phyloP scores from a whole-genome alignment of 2,113 vertebrate species.

The Lophius piscatorius region DNA sequence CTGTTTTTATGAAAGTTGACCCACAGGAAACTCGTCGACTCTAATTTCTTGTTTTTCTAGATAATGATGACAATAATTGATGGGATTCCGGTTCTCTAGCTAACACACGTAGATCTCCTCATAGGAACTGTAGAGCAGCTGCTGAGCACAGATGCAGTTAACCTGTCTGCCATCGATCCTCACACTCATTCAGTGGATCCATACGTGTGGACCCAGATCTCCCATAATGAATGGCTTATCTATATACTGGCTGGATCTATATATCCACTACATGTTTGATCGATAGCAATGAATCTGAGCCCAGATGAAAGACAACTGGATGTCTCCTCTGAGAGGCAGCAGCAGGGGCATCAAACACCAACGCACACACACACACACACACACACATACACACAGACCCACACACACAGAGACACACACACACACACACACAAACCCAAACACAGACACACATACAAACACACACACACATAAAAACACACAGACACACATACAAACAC shows the following conservation, averaged over 20 bases:
- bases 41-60: too few relatives aligned
- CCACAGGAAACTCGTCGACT: too few relatives aligned
- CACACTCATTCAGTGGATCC: constrained; percentile 48
- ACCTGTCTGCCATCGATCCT: constrained; percentile 51
- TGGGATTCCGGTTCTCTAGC: too few relatives aligned
- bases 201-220: constrained; percentile 46
- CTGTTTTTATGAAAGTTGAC: too few relatives aligned
- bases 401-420: not conserved
- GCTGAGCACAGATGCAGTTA: constrained; percentile 50
- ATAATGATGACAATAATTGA: too few relatives aligned
- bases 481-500: too few relatives aligned
- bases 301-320: constrained; percentile 59
- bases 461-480: too few relatives aligned
- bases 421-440: too few relatives aligned
- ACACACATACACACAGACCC: not conserved
- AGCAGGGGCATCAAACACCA: too few relatives aligned
- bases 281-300: constrained; percentile 72
- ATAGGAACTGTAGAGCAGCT: constrained; percentile 10
- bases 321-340: constrained; percentile 59
- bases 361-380: too few relatives aligned
- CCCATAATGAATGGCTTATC: constrained; percentile 74
- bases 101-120: too few relatives aligned
- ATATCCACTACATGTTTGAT: constrained; percentile 76
- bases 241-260: constrained; percentile 76
- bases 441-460: too few relatives aligned